Base-by-base conservation (phyloP, 2,888 invertebrate species). In the Ichneumoninae sp. region DNA sequence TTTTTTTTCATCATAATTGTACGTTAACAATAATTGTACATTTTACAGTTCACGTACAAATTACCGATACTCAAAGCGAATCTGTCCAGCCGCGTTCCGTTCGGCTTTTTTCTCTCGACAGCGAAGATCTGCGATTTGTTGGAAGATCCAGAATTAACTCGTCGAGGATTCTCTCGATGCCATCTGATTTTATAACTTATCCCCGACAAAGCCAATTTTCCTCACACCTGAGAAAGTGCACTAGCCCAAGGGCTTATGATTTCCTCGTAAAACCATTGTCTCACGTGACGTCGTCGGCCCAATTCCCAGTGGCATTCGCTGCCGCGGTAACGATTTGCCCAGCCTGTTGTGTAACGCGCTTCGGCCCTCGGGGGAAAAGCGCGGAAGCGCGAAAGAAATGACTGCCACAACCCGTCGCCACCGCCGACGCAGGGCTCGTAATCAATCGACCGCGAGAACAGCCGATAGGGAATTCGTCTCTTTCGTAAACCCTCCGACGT, bases 331-430 rank as follows among this genome's bases (percentile, higher is more conserved):
- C 82, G 54, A 82, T 84, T 84, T 84, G 71, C 75, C 57, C 81
- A 76, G 78, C 68, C 81, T 84, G 84, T 84, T 79, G 84, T 68
- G 71, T 82, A 84, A 84, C 82, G 52, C 75, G 82, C 84, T 84
- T 82, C 75, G 71, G 36, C 26, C 75, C 84, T 82, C 82, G 19
- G 19, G 84, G 84, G 22, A 82, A 44, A 84, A 82, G 62, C 60
- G 75, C 60, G 52, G 66, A 82, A 75, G 81, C 77, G 62, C 65
- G 65, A 77, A 78, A 70, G 75, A 72, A 81, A 81, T 30, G 62
- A 44, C 72, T 72, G 44, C 69, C 50, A 72, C 62, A 44, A 72
- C 62, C 47, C 47, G 8, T 30, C 66, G 30, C 68, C 68, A 69
- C 70, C 47, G 10, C 54, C 33, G 16, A 52, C 81, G 30, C 70